Evolutionary conservation across 2,888 invertebrate genomes (phyloP).

Genomic region (Calameuta pallipes): DNA sequence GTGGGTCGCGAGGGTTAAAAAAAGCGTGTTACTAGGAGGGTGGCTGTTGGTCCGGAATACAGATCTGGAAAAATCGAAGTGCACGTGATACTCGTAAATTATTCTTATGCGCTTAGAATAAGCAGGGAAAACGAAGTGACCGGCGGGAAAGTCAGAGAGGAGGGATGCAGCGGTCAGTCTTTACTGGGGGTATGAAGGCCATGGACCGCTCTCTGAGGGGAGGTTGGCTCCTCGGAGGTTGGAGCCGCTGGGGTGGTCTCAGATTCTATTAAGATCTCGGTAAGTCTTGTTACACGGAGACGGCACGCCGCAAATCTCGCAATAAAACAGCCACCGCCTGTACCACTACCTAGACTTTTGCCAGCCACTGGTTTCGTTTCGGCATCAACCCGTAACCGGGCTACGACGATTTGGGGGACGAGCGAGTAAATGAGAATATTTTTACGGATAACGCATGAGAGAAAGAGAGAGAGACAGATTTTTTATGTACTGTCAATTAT

Average conservation of each 20-base stretch:
- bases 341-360: not conserved
- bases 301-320: slow-evolving; percentile 65
- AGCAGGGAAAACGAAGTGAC: slow-evolving; percentile 36
- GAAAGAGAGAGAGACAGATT: not conserved
- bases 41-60: not conserved
- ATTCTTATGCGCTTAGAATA: slow-evolving; percentile 65
- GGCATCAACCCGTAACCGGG: not conserved
- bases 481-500: not conserved
- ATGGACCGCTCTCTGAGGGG: slow-evolving; percentile 26
- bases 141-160: slow-evolving; percentile 28
- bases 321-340: slow-evolving; percentile 63
- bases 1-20: not conserved
- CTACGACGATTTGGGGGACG: not conserved
- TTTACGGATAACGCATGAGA: not conserved
- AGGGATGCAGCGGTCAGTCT: slow-evolving; percentile 50
- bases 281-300: slow-evolving; percentile 64
- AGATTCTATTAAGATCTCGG: slow-evolving; percentile 67
- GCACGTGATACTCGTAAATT: slow-evolving; percentile 61
- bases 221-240: slow-evolving; percentile 19
- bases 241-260: slow-evolving; percentile 42
- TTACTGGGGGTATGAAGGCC: slow-evolving; percentile 28
- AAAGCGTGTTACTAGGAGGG: not conserved
- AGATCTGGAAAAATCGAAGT: slow-evolving; percentile 39
- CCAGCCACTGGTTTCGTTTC: not conserved
- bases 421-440: not conserved